Conservation (phyloP, 2,888 invertebrate genomes). For the Parelbella ahira region DNA sequence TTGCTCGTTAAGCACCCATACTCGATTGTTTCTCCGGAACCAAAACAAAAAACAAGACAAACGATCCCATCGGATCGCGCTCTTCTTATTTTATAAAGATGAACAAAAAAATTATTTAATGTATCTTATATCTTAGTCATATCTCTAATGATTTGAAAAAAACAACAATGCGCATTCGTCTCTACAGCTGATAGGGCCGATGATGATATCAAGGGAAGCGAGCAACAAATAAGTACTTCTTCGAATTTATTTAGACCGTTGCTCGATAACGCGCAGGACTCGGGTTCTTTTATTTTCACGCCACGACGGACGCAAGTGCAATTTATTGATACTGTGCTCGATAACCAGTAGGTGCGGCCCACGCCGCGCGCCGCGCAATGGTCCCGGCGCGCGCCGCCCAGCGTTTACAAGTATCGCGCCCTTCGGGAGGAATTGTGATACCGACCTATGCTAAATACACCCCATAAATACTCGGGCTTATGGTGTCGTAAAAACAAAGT, state of each 20-base stretch:
- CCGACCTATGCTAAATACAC: constrained; percentile 65
- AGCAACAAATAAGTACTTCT: constrained; percentile 65
- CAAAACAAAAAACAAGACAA: constrained; percentile 54
- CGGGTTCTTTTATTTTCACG: constrained; percentile 68
- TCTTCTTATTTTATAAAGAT: constrained; percentile 33
- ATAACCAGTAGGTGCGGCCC: constrained; percentile 74
- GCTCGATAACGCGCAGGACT: constrained; percentile 64
- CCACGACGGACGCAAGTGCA: constrained; percentile 70
- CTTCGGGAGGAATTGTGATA: constrained; percentile 62
- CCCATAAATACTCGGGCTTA: constrained; percentile 69
- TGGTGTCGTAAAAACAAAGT: constrained; percentile 75
- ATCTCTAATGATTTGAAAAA: constrained; percentile 23
- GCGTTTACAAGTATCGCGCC: constrained; percentile 55
- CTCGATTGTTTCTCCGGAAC: constrained; percentile 73
- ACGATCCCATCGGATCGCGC: constrained; percentile 29
- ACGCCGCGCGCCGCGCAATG: constrained; percentile 55
- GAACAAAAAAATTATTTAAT: constrained; percentile 31
- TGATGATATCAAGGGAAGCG: constrained; percentile 64
- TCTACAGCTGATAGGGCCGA: constrained; percentile 38
- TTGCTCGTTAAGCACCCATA: constrained; percentile 72
- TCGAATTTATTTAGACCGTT: constrained; percentile 73
- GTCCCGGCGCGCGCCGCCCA: constrained; percentile 44
- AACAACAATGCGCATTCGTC: constrained; percentile 18
- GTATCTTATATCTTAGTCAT: too few species aligned
- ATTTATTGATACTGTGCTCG: constrained; percentile 75